Percentiles rank a stretch among this genome's conserved stretches.
Conservation (phyloP, 2,888 invertebrate genomes). For the Dendrolimus pini region DNA sequence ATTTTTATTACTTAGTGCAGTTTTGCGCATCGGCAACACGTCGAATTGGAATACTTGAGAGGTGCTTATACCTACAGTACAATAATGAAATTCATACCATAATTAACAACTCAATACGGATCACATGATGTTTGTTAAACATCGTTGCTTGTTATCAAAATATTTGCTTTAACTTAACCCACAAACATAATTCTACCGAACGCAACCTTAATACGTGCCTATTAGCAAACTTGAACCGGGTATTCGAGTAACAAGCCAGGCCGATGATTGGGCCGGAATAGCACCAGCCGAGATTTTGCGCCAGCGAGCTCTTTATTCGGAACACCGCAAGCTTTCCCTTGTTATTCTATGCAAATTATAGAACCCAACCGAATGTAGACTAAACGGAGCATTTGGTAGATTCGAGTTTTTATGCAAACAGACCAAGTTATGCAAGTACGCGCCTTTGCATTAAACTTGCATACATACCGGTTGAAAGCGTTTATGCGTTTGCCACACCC, state of each 20-base stretch:
- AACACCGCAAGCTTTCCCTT: conserved; percentile 49
- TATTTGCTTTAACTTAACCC: not conserved
- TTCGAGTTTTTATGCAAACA: conserved; percentile 72
- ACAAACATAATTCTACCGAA: not conserved
- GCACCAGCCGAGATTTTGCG: conserved; percentile 34
- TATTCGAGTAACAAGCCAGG: conserved; percentile 7
- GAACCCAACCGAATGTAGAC: conserved; percentile 49
- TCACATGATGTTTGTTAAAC: not conserved
- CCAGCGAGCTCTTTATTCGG: conserved; percentile 40
- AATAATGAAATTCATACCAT: not conserved
- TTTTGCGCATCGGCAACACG: too few species aligned
- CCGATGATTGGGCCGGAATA: conserved; percentile 46
- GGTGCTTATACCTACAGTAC: too few species aligned
- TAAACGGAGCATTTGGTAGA: conserved; percentile 65
- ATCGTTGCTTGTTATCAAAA: not conserved
- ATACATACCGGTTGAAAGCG: conserved; percentile 59
- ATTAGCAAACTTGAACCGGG: not conserved
- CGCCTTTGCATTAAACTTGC: conserved; percentile 63
- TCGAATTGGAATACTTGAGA: too few species aligned
- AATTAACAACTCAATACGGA: not conserved
- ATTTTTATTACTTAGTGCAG: too few species aligned
- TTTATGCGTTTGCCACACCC: conserved; percentile 34
- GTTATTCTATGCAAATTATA: conserved; percentile 73
- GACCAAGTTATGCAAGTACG: conserved; percentile 67
- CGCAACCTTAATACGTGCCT: not conserved